phyloP scores from a whole-genome alignment of 2,888 invertebrate species.

The Hirtodrosophila histrioides region DNA sequence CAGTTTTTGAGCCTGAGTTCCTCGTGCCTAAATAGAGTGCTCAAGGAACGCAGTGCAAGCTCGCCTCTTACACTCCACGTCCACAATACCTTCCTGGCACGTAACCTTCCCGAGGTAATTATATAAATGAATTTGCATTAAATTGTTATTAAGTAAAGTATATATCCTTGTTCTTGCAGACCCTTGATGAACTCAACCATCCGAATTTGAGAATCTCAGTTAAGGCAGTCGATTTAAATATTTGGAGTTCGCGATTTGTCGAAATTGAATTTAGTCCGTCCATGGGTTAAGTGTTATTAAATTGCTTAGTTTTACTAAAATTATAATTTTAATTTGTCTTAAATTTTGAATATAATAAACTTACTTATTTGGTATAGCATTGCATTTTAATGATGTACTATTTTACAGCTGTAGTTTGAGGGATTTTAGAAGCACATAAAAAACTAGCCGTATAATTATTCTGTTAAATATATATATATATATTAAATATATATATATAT shows the following conservation, averaged over 20 bases:
- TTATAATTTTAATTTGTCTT: background rate
- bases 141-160: background rate
- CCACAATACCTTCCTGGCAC: constrained; percentile 15
- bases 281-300: background rate
- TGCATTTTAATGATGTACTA: too few species aligned
- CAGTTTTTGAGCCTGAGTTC: constrained; percentile 18
- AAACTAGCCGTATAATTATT: too few species aligned
- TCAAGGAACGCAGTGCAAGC: background rate
- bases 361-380: too few species aligned
- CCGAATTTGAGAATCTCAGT: constrained; percentile 31
- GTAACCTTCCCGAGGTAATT: constrained; percentile 7
- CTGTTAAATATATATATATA: too few species aligned
- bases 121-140: background rate
- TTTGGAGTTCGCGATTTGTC: constrained; percentile 32
- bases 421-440: too few species aligned
- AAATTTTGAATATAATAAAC: background rate
- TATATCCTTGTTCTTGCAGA: constrained; percentile 7
- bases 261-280: constrained; percentile 32
- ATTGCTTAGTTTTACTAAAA: background rate
- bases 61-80: constrained; percentile 34
- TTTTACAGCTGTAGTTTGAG: too few species aligned
- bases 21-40: background rate
- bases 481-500: too few species aligned
- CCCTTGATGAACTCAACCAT: constrained; percentile 24
- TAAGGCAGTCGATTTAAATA: constrained; percentile 24